Percentiles rank a stretch among this genome's conserved stretches.
Evolutionary conservation across 2,888 invertebrate genomes (phyloP).

Genomic region (Hymenopus coronatus): DNA sequence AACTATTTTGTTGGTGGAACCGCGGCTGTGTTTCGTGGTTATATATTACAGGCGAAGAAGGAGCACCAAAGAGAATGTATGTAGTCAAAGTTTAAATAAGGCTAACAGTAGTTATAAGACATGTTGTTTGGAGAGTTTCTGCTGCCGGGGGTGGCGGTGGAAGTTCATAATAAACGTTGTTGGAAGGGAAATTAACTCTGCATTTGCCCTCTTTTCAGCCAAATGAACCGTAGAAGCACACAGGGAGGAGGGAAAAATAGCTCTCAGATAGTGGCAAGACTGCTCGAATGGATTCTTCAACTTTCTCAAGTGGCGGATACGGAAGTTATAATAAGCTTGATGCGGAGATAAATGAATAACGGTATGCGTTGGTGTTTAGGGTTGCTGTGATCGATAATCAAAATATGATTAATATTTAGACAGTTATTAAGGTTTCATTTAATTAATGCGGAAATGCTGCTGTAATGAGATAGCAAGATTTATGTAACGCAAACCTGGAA

Average conservation of each 20-base stretch:
- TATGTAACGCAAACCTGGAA: neutral
- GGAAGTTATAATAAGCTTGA: neutral
- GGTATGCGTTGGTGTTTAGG: neutral
- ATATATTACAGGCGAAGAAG: neutral
- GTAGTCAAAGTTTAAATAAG: neutral
- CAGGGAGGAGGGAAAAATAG: neutral
- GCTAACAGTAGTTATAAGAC: neutral
- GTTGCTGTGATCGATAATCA: neutral
- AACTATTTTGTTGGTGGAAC: constrained; percentile 15
- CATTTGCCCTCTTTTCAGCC: constrained; percentile 15
- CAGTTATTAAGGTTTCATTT: neutral
- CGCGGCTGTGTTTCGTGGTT: neutral
- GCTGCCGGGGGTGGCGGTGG: neutral
- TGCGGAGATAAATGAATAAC: neutral
- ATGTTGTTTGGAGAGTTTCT: neutral
- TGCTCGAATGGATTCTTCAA: neutral
- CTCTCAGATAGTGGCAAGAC: neutral
- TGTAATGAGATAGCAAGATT: neutral
- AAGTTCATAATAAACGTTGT: constrained; percentile 1
- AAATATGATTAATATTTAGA: neutral
- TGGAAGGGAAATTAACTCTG: constrained; percentile 1
- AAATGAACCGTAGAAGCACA: neutral
- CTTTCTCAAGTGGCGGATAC: neutral
- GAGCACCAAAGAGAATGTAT: neutral
- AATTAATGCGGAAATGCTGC: neutral